Percentiles rank a stretch among this genome's conserved stretches.
Evolutionary conservation across 2,888 invertebrate genomes (phyloP).

Genomic region (Beris morrisii): DNA sequence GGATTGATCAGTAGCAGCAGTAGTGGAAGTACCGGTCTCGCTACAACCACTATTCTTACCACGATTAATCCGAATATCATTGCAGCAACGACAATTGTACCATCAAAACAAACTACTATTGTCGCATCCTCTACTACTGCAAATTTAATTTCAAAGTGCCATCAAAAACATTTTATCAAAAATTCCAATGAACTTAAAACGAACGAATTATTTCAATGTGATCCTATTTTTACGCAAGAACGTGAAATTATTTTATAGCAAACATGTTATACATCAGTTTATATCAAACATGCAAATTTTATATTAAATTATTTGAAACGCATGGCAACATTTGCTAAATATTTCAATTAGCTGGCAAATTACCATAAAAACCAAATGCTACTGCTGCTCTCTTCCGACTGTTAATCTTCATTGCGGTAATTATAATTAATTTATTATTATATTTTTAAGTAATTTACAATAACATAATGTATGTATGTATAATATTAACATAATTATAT

Average conservation of each 20-base stretch:
- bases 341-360: too few relatives aligned
- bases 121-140: constrained; percentile 15
- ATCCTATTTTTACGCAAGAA: constrained; percentile 50
- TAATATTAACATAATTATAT: too few relatives aligned
- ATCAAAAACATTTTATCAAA: constrained; percentile 20
- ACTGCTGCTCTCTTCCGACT: too few relatives aligned
- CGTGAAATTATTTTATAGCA: constrained; percentile 55
- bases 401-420: too few relatives aligned
- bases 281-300: too few relatives aligned
- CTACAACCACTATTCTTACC: constrained; percentile 35
- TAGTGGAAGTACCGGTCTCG: constrained; percentile 22
- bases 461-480: too few relatives aligned
- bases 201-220: constrained; percentile 48
- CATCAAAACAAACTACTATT: constrained; percentile 27
- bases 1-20: constrained; percentile 12
- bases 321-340: too few relatives aligned
- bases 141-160: constrained; percentile 30
- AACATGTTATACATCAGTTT: constrained; percentile 19
- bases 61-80: constrained; percentile 33
- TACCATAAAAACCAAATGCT: too few relatives aligned
- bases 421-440: too few relatives aligned
- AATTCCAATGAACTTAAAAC: constrained; percentile 32
- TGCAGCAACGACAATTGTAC: constrained; percentile 11
- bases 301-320: too few relatives aligned
- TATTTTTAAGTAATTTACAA: too few relatives aligned